Evolutionary conservation across 2,797 vertebrate genomes (phyloP), one percentile per base, ranked within the genome.

Genomic region (Aselliscus stoliczkanus): DNA sequence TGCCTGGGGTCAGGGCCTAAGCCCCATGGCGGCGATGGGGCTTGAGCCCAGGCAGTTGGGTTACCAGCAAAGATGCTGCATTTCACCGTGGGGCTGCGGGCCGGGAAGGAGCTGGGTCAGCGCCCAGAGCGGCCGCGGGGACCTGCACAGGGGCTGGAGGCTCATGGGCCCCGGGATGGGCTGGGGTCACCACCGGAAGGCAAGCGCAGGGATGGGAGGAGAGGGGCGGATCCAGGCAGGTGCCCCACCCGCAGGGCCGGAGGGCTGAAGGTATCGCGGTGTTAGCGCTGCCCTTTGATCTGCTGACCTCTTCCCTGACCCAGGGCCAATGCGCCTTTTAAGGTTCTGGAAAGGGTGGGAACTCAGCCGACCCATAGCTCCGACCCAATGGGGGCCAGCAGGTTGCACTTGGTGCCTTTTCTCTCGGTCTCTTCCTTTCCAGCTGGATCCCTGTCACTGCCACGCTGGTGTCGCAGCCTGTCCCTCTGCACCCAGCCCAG

Each of bases 201-300:
- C 23, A 1, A 82, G 37, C 31, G 7, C 3, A 2, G n/a, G 18
- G n/a, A 3, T 4, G 25, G 56, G 23, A 54, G 52, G 29, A 42
- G 75, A 2, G 20, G 80, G 69, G 67, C 23, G 0, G 12, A 13
- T 23, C 56, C 0, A 0, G 8, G 15, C 54, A 75, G 84, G 84
- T 70, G 54, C 67, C 60, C 62, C 3, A 7, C 70, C 88, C 42
- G 34, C 50, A 18, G 50, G 75, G 81, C 84, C 34, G 0, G 1
- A 12, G 81, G 42, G 31, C 47, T 80, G 42, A 52, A 81, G 88
- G 77, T 58, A 34, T 50, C 14, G 6, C 13, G 31, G 52, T 0
- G 14, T 76, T 67, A 65, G 34, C 4, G 1, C 34, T 1, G 2
- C 25, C 69, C 93, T 96, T 92, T 95, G 87, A 94, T 69, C 87